Evolutionary conservation across 2,888 invertebrate genomes (phyloP), one percentile per base, ranked within the genome.

Genomic region (Thumatha senex): DNA sequence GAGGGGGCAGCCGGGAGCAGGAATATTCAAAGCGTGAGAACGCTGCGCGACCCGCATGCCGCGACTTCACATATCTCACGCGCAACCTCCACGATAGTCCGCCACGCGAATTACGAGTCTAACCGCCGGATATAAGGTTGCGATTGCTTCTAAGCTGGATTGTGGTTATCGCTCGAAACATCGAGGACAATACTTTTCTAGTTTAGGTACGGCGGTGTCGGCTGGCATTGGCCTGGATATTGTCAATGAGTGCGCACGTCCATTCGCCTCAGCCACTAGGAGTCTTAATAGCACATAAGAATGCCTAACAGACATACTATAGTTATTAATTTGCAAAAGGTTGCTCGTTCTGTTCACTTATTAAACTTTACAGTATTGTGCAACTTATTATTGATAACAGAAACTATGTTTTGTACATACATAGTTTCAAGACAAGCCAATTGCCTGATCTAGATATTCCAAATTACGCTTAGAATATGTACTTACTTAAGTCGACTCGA

Each of bases 21-120:
- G 89, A 87, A 89, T 89, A 91, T 91, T 90, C 89, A 89, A 89
- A 90, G 90, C 90, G 90, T 91, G 90, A 91, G 90, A 91, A 91
- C 89, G 85, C 80, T 74, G 86, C 83, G 89, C 89, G 90, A 89
- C 90, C 90, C 90, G 90, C 90, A 90, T 91, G 90, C 90, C 88
- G 85, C 85, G 84, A 84, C 87, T 89, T 83, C 87, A 89, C 89
- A 89, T 90, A 91, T 90, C 90, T 90, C 90, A 91, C 90, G 90
- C 86, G 87, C 85, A 88, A 89, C 89, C 85, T 89, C 89, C 82
- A 80, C 77, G 56, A 53, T 36, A 51, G 40, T 13, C 56, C 48
- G 59, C 40, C 62, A 54, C 29, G 43, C 77, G 45, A 86, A 83
- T 76, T 70, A 53, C 58, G 49, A 84, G 84, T 74, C 72, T 89